These are phyloP conservation scores for Dendrophyllia cribrosa DNA, from an alignment of 64 coral and sea anemone species.

Conservation along the genomic window DNA sequence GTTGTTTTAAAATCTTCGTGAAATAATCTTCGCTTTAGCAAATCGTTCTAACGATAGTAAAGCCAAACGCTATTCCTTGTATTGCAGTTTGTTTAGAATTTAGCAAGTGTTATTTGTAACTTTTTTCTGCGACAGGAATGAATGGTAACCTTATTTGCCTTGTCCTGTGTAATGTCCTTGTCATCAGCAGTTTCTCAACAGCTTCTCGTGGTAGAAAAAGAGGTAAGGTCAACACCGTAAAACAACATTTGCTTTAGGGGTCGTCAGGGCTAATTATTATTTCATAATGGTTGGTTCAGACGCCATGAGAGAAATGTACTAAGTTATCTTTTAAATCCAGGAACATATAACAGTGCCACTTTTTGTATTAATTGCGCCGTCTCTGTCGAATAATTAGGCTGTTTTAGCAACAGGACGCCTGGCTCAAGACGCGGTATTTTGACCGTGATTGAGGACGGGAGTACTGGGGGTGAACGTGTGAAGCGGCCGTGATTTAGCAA, in stretches of 20 bases:
- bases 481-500: too few relatives aligned
- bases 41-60: not conserved
- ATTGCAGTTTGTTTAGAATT: not conserved
- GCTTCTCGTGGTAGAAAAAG: not conserved
- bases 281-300: not conserved
- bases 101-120: not conserved
- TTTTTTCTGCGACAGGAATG: conserved; percentile 3
- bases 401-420: too few relatives aligned
- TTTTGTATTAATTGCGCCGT: not conserved
- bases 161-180: conserved; percentile 6
- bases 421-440: too few relatives aligned
- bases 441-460: too few relatives aligned
- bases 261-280: not conserved
- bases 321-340: not conserved
- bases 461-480: too few relatives aligned
- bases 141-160: not conserved
- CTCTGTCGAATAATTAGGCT: not conserved
- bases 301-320: not conserved
- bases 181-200: not conserved
- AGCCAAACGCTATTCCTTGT: not conserved
- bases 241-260: not conserved
- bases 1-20: not conserved
- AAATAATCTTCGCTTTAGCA: not conserved
- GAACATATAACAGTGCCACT: not conserved
- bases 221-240: conserved; percentile 41